Evolutionary conservation across 2,888 invertebrate genomes (phyloP).

Genomic region (Melipona bicolor): DNA sequence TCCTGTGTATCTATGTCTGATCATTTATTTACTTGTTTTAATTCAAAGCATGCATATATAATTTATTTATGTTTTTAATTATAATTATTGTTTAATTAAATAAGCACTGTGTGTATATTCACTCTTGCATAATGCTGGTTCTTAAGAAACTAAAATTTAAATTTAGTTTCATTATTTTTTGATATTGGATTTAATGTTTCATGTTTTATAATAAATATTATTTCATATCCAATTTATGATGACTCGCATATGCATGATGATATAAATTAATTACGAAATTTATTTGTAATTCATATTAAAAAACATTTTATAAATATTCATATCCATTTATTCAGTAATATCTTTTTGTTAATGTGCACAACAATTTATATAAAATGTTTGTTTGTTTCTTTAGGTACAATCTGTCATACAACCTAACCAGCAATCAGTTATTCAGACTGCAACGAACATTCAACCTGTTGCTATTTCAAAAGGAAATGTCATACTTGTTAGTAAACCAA

Average conservation of each 20-base stretch:
- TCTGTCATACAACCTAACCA: conserved; percentile 98
- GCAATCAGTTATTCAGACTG: conserved; percentile 97
- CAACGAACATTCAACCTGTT: conserved; percentile 93
- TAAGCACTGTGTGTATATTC: conserved; percentile 41
- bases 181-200: not conserved
- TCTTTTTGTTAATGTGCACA: not conserved
- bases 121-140: conserved; percentile 82
- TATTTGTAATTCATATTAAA: conserved; percentile 8
- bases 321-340: conserved; percentile 22
- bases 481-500: conserved; percentile 95
- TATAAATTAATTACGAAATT: not conserved
- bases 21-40: conserved; percentile 59
- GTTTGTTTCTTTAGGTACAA: conserved; percentile 89
- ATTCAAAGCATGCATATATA: conserved; percentile 63
- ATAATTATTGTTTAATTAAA: conserved; percentile 33
- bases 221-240: not conserved
- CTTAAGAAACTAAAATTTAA: conserved; percentile 36
- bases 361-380: conserved; percentile 22
- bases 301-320: conserved; percentile 20
- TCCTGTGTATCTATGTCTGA: conserved; percentile 79
- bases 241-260: conserved; percentile 56
- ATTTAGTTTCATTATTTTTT: conserved; percentile 3
- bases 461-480: conserved; percentile 95
- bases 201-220: not conserved
- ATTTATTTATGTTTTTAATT: conserved; percentile 52